phyloP scores from a whole-genome alignment of 2,113 vertebrate species.

The Eleginops maclovinus region DNA sequence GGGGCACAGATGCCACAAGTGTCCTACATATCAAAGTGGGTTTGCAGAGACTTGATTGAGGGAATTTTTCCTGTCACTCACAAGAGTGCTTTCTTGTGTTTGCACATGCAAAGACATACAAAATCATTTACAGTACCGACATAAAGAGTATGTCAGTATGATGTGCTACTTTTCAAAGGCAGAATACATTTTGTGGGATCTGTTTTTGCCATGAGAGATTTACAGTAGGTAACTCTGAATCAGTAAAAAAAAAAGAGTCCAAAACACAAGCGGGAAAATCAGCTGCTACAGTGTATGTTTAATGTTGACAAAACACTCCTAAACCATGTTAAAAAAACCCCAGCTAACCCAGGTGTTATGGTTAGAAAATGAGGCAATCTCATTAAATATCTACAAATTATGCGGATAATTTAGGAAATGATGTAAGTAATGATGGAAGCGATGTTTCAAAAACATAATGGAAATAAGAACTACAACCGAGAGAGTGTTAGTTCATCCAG shows the following conservation, averaged over 20 bases:
- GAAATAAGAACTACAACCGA: neutral
- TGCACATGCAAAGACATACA: neutral
- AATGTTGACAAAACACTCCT: neutral
- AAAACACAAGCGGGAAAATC: neutral
- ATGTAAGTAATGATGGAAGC: no score
- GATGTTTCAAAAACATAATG: neutral
- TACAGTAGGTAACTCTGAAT: no score
- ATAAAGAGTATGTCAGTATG: neutral
- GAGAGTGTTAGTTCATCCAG: neutral
- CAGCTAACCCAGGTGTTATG: neutral
- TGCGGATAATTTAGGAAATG: neutral
- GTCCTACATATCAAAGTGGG: constrained; percentile 62
- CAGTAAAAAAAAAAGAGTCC: no score
- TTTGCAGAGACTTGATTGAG: constrained; percentile 32
- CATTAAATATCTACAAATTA: neutral
- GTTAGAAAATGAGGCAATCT: neutral
- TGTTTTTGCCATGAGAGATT: neutral
- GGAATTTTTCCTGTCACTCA: constrained; percentile 5
- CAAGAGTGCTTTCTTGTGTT: neutral
- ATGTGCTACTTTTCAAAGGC: neutral
- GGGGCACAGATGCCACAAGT: constrained; percentile 24
- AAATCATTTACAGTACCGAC: neutral
- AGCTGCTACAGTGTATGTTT: neutral
- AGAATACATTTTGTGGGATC: neutral
- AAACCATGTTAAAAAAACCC: neutral